Conservation (phyloP, 2,113 vertebrate genomes). For the Bettongia penicillata region DNA sequence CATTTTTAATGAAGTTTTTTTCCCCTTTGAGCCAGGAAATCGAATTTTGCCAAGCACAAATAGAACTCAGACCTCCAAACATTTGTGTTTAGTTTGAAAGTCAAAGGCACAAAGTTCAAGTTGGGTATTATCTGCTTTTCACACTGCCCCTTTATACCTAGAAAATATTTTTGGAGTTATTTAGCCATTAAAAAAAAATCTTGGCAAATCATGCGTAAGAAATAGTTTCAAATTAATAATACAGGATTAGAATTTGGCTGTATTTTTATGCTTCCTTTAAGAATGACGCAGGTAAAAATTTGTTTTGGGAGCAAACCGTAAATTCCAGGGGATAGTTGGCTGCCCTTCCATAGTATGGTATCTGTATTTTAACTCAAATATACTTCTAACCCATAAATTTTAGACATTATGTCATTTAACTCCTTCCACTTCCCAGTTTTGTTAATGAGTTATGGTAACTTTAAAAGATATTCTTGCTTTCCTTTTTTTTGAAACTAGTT, state of each 20-base stretch:
- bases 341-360: constrained; percentile 2
- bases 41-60: rapidly evolving
- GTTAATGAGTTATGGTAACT: background rate
- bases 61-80: background rate
- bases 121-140: background rate
- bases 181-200: constrained; percentile 20
- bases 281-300: constrained; percentile 62
- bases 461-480: background rate
- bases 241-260: constrained; percentile 23
- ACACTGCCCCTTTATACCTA: background rate
- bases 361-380: constrained; percentile 37
- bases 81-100: background rate
- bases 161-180: background rate
- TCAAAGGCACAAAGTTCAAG: background rate
- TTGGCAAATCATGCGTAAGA: constrained; percentile 20
- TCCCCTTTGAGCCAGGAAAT: background rate
- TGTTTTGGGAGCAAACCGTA: constrained; percentile 62
- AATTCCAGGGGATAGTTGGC: constrained; percentile 55
- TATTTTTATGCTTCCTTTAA: constrained; percentile 36
- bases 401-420: background rate
- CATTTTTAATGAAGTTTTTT: background rate
- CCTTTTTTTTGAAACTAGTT: rapidly evolving
- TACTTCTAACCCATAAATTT: constrained; percentile 21
- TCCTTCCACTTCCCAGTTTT: background rate
- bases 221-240: constrained; percentile 15